A percentile compares a stretch with the other conserved stretches of the same genome.
Conservation (phyloP, 2,113 vertebrate genomes). For the Charina bottae region DNA sequence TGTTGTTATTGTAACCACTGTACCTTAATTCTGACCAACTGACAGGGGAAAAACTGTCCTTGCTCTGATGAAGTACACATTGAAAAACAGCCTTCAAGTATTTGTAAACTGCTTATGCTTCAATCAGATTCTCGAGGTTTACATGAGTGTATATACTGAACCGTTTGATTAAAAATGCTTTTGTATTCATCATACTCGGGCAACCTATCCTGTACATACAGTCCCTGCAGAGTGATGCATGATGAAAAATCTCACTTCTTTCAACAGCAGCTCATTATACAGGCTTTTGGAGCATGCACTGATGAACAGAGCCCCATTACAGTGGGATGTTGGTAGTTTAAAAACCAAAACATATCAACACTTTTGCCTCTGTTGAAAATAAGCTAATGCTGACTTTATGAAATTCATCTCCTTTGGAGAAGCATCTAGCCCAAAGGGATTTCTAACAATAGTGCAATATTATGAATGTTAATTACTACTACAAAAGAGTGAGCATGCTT, state of each 20-base stretch:
- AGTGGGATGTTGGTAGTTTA: conserved; percentile 1
- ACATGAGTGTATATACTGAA: conserved; percentile 14
- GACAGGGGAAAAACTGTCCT: background rate
- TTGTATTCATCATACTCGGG: conserved; percentile 1
- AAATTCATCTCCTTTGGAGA: conserved; percentile 33
- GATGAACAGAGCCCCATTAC: conserved; percentile 6
- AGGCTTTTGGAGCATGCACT: conserved; percentile 6
- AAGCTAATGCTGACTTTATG: conserved; percentile 28
- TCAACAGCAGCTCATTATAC: background rate
- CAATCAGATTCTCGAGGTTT: background rate
- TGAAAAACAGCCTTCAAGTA: background rate
- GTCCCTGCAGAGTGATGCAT: background rate
- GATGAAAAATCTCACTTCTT: conserved; percentile 5
- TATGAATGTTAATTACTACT: background rate
- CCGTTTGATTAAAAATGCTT: background rate
- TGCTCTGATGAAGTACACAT: background rate
- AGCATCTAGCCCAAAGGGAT: background rate
- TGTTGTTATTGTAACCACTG: background rate
- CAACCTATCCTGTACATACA: background rate
- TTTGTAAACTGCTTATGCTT: background rate
- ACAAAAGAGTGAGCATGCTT: background rate
- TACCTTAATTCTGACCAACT: background rate
- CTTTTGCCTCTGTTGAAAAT: conserved; percentile 16
- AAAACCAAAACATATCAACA: background rate
- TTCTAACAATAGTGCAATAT: conserved; percentile 28